Conservation (phyloP, 2,113 vertebrate genomes). For the Triplophysa siluroides region DNA sequence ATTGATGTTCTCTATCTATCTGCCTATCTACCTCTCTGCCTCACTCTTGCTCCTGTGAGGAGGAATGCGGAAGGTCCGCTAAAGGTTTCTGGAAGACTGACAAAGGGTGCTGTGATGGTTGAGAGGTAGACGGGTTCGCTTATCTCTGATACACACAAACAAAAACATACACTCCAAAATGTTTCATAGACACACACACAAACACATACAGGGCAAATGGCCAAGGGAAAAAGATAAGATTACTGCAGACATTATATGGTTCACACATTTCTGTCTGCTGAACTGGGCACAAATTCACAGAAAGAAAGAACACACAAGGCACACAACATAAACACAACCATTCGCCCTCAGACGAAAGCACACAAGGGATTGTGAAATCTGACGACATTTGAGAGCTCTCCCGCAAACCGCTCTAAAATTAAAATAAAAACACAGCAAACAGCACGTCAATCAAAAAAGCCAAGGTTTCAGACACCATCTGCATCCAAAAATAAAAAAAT, state of each 20-base stretch:
- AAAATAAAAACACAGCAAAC: conserved; percentile 31
- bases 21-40: conserved; percentile 1
- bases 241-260: background rate
- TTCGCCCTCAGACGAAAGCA: background rate
- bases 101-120: background rate
- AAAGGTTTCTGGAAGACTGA: conserved; percentile 1
- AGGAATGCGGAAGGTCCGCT: background rate
- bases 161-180: background rate
- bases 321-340: background rate
- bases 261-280: conserved; percentile 24
- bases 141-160: conserved; percentile 7
- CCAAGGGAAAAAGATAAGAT: conserved; percentile 10
- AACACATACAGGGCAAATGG: background rate
- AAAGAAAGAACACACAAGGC: background rate
- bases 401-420: conserved; percentile 23
- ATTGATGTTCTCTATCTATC: conserved; percentile 31
- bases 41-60: background rate
- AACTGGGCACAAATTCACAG: background rate
- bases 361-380: conserved; percentile 6
- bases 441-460: conserved; percentile 35
- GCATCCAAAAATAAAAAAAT: conserved; percentile 36
- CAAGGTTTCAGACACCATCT: conserved; percentile 46
- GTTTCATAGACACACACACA: background rate
- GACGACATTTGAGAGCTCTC: background rate
- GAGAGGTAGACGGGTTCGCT: background rate